Base-by-base conservation (phyloP, 2,888 invertebrate species). In the Clostera curtula region DNA sequence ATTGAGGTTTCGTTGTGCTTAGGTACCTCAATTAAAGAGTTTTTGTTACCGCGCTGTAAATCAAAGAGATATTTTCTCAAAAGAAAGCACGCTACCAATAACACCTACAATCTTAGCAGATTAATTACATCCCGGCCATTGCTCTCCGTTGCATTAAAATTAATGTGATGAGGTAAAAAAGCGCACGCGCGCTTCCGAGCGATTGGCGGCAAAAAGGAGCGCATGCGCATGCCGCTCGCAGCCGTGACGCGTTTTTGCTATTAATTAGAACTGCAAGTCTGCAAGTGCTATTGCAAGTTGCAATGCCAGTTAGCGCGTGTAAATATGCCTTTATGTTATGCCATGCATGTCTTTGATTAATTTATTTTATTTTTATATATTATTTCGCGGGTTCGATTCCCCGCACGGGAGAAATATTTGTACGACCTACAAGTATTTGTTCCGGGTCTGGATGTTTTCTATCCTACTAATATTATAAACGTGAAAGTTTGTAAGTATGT, bases 181-280 rank as follows among this genome's bases (percentile, higher is more conserved):
- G 38, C 36, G 27, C 59, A 59, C 67, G 56, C 59, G 66, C 56
- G 56, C 56, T 72, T 72, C 72, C 72, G 69, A 53, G 35, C 55
- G 53, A 15, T 42, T 46, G 47, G 50, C 43, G 46, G 42, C 27
- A 31, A 48, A 38, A 62, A 67, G 65, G 70, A 67, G 37, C 19
- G 48, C 42, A 56, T 58, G 61, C 61, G 56, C 53, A n/a, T n/a
- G 53, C 57, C 34, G 41, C 32, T 40, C 44, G 45, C 40, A 41
- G 40, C 55, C 73, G 71, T 69, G 57, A 68, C 61, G 65, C 56
- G 66, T 68, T 69, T 69, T 69, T 69, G 53, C 56, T 33, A 49
- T 48, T 58, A 68, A 69, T 68, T 68, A 62, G 47, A 41, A 39
- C 36, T 45, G 40, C 39, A 39, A 45, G 55, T 50, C n/a, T n/a